phyloP scores from a whole-genome alignment of 2,888 invertebrate genomes.

The Malthinus seriepunctatus region DNA sequence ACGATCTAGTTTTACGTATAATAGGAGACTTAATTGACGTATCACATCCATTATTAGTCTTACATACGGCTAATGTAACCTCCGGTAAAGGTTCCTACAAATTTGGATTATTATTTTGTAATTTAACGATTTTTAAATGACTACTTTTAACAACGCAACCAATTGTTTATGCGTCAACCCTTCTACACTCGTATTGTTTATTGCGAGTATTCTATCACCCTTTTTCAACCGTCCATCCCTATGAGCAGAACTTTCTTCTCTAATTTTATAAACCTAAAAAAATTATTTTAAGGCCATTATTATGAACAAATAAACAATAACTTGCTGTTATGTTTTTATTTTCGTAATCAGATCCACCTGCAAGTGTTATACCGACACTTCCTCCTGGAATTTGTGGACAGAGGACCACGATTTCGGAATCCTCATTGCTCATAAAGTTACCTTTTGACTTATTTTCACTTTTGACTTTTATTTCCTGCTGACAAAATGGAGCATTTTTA shows the following conservation, averaged over 20 bases:
- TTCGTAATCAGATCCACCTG: constrained; percentile 89
- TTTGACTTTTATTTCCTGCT: too few species aligned
- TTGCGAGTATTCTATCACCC: constrained; percentile 86
- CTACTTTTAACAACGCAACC: constrained; percentile 82
- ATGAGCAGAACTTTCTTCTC: constrained; percentile 84
- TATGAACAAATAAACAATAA: constrained; percentile 26
- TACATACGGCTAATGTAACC: constrained; percentile 40
- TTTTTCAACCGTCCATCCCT: constrained; percentile 83
- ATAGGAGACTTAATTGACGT: neutral
- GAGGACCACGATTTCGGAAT: constrained; percentile 67
- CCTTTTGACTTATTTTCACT: too few species aligned
- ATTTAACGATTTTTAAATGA: neutral
- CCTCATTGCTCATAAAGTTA: constrained; percentile 41
- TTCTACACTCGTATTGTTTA: constrained; percentile 82
- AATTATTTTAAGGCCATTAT: constrained; percentile 1
- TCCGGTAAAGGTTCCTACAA: constrained; percentile 40
- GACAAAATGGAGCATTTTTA: too few species aligned
- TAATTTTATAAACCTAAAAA: constrained; percentile 80
- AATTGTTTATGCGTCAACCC: constrained; percentile 88
- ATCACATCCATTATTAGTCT: constrained; percentile 12
- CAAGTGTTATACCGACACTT: constrained; percentile 84
- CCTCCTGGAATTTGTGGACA: constrained; percentile 70
- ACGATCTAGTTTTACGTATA: neutral
- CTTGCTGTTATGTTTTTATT: constrained; percentile 88
- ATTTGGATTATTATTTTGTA: constrained; percentile 5